Conservation (phyloP, 2,113 vertebrate genomes). For the Hydrolagus affinis region DNA sequence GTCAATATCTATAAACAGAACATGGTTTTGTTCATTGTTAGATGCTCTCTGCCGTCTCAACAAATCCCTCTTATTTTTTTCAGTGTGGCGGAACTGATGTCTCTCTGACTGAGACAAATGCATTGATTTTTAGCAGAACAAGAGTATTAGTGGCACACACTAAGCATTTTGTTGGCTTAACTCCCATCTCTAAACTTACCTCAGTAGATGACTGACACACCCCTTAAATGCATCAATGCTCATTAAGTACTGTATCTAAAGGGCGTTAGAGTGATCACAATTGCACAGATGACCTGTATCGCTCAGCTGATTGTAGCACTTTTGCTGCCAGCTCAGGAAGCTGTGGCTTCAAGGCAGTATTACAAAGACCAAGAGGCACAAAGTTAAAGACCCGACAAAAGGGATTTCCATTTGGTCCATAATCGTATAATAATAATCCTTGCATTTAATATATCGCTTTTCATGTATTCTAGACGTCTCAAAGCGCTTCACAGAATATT, state of each 20-base stretch:
- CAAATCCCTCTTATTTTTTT: background rate
- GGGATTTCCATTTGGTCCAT: no score
- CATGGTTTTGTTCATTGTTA: conserved; percentile 4
- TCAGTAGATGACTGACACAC: background rate
- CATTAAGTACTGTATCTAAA: background rate
- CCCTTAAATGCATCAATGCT: background rate
- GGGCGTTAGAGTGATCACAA: background rate
- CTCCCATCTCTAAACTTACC: background rate
- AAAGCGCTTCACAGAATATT: no score
- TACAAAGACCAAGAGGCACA: no score
- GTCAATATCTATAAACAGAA: background rate
- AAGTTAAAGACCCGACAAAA: no score
- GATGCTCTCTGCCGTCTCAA: background rate
- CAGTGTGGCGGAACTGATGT: conserved; percentile 3
- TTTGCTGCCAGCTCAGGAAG: no score
- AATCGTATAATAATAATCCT: no score
- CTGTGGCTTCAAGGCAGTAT: no score
- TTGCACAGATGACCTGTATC: background rate
- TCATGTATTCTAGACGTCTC: no score
- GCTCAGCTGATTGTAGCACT: background rate
- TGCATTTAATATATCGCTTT: no score
- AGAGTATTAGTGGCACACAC: background rate
- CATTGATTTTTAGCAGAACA: conserved; percentile 4
- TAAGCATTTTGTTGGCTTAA: conserved; percentile 10
- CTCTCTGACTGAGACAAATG: background rate